Base-by-base conservation (phyloP, 2,113 vertebrate genomes). In the Lasiurus cinereus region DNA sequence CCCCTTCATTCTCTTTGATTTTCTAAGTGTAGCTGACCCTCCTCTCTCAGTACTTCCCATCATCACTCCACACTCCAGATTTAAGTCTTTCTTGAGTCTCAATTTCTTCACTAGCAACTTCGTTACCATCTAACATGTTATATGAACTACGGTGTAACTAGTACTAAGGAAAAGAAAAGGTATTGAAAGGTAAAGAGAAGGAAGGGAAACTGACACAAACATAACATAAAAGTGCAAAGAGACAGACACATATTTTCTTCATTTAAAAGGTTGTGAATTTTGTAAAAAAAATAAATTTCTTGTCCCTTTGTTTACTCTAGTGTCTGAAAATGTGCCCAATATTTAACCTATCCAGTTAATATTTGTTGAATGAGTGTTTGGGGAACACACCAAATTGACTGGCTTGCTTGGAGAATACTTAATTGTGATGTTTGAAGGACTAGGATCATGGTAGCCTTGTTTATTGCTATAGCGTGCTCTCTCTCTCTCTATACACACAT, bases 291-390 rank as follows among this genome's bases (percentile, higher is more conserved):
- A 64, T 21, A 88, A 46, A 36, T 67, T 7, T 43, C 7, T 43
- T 50, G 11, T 62, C 48, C 15, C 14, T 21, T 74, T 62, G 7
- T 73, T 66, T 39, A 14, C 33, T 7, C 33, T 72, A 11, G 31
- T 74, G 6, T 66, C 46, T 89, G 48, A 69, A 67, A 74, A 24
- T 78, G 39, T 56, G 54, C 36, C 7, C 22, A 54, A 11, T 39
- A 72, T 92, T 84, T 88, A 91, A 56, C 39, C 7, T 74, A 0
- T 36, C 54, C 14, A 33, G 16, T 62, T 43, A 67, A 33, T 82
- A 77, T 22, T 87, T 90, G 62, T 56, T 76, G 31, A 67, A 7
- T 62, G 62, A 62, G 14, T 88, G 39, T 90, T 93, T 73, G 29
- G 27, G 43, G 43, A 29, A 74, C 9, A 54, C 1, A 14, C 36